Evolutionary conservation across 2,797 vertebrate genomes (phyloP).

Genomic region (Clamator glandarius): DNA sequence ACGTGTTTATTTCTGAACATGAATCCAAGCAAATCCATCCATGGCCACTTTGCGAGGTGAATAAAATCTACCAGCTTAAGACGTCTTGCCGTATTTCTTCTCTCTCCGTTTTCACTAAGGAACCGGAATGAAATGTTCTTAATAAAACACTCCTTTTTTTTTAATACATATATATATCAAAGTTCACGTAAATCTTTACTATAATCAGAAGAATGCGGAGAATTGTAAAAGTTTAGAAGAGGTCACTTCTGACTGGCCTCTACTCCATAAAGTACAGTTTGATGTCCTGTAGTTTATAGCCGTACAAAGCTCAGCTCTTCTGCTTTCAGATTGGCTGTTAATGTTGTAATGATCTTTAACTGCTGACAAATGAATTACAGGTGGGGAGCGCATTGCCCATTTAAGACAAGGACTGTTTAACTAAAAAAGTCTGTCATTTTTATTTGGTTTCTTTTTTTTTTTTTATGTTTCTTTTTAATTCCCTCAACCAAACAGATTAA

Average conservation of each 20-base stretch:
- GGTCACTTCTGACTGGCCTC: slow-evolving; percentile 14
- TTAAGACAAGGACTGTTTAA: neutral
- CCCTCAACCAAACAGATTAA: neutral
- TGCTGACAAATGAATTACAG: slow-evolving; percentile 59
- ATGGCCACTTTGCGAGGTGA: neutral
- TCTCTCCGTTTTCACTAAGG: neutral
- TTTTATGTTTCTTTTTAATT: slow-evolving; percentile 7
- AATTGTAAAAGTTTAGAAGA: slow-evolving; percentile 57
- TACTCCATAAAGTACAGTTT: slow-evolving; percentile 32
- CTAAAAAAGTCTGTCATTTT: neutral
- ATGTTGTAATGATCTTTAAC: slow-evolving; percentile 56
- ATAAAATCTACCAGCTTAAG: neutral
- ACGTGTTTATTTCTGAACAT: neutral
- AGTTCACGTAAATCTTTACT: slow-evolving; percentile 63
- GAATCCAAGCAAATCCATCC: neutral
- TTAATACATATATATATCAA: slow-evolving; percentile 41
- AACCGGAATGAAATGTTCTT: slow-evolving; percentile 5
- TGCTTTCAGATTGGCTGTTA: slow-evolving; percentile 43
- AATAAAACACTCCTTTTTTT: slow-evolving; percentile 11
- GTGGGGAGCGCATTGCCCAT: neutral
- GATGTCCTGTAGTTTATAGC: slow-evolving; percentile 57
- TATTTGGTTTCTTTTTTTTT: neutral
- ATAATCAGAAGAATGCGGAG: slow-evolving; percentile 69
- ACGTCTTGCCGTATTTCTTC: neutral
- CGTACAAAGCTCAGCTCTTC: slow-evolving; percentile 10